Evolutionary conservation across 2,888 invertebrate genomes (phyloP), one percentile per base, ranked within the genome.

Genomic region (Silvanus unidentatus): DNA sequence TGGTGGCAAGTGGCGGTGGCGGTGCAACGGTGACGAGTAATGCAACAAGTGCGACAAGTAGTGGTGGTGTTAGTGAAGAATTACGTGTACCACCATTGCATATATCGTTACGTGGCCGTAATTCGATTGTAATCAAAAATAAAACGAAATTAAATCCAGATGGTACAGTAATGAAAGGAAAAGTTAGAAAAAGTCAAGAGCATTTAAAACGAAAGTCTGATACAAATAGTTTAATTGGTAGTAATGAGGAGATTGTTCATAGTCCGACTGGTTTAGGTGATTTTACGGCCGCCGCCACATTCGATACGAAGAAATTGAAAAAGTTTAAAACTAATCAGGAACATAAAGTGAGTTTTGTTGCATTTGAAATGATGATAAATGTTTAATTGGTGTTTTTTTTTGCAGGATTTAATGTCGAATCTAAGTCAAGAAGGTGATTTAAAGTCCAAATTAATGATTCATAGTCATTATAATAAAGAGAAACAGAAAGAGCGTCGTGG

Each of bases 1-100:
- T n/a, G n/a, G n/a, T n/a, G n/a, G n/a, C n/a, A 15, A 36, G 9
- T 16, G 16, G 8, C 15, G 13, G 13, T 12, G 11, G 49, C 53
- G 10, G 54, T 13, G 41, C 49, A 48, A 30, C 47, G 13, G 11
- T 36, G 8, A 16, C 41, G 5, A 38, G 22, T 8, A 22, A 32
- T 8, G 39, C 47, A 2, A 35, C 48, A 1, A n/a, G 55, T 15
- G 40, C 22, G 11, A 32, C 37, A 37, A 37, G 2, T 30, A n/a
- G 32, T 40, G 15, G 42, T 44, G 8, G 39, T 15, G 8, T 16
- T 40, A 30, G 11, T 13, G 88, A 87, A 49, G 89, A 89, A 59
- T 82, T 86, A 5, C 76, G 90, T 43, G 93, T 93, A 38, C 92
- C 93, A 6, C 93, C 92, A 1, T 73, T 92, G 48, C 92, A 92